Base-by-base conservation (phyloP, 2,888 invertebrate species). In the Euplagia quadripunctaria region DNA sequence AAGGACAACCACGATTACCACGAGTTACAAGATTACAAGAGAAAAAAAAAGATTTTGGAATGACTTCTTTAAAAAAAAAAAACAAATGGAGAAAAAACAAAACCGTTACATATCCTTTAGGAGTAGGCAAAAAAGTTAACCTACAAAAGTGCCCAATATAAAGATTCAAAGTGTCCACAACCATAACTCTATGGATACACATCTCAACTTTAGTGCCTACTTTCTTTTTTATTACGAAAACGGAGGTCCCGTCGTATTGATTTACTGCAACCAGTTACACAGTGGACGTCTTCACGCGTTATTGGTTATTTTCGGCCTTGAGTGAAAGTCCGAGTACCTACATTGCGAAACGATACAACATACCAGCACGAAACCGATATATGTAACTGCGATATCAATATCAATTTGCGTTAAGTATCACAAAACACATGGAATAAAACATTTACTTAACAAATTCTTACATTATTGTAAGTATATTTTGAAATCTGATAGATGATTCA, bases 251-350 rank as follows among this genome's bases (percentile, higher is more conserved):
- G 16, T 63, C 61, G 41, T 31, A 74, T 79, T 80, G 81, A 70
- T 75, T 73, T 80, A 82, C 88, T 86, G 85, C 70, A 76, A 72
- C 73, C 68, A 51, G 73, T 77, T 52, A 42, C 49, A 61, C 76
- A 63, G 74, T 79, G 79, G 49, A 58, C 70, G 41, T 63, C 63
- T 46, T 41, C 70, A 79, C 73, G 71, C 76, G 79, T 84, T 88
- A 90, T 89, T 88, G 88, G 90, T 87, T 89, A 91, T 90, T 91
- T 90, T 91, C 92, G 94, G 93, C 94, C 92, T 92, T 92, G 91
- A 88, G 94, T 90, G 94, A 94, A 94, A 94, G 94, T 93, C 86
- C 77, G 82, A 80, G 79, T 82, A 31, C 61, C 69, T 75, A 75
- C 76, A 82, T 88, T 86, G 86, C 86, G 85, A 76, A 79, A 78